phyloP scores from a whole-genome alignment of 2,113 vertebrate genomes.

The Irena cyanogastra region DNA sequence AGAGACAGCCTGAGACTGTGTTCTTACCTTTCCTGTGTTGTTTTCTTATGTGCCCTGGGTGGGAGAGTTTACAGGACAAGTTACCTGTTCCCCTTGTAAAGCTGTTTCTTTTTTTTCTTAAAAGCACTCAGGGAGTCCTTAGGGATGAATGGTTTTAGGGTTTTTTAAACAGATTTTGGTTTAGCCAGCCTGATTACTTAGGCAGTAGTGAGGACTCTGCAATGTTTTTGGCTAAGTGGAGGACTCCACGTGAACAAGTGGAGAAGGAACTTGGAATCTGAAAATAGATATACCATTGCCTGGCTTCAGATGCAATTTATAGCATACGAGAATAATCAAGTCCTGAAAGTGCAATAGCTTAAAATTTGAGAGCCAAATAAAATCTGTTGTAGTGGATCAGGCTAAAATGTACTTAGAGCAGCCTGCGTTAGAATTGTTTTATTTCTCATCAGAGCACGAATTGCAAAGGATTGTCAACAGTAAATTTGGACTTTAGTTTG shows the following conservation, averaged over 20 bases:
- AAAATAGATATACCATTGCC: background rate
- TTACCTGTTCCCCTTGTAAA: background rate
- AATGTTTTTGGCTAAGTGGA: background rate
- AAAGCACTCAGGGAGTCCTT: background rate
- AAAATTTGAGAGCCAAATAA: slow-evolving; percentile 21
- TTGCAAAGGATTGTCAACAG: slow-evolving; percentile 8
- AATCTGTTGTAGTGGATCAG: background rate
- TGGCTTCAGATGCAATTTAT: background rate
- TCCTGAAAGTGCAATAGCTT: background rate
- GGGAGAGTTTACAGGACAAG: background rate
- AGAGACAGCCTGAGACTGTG: background rate
- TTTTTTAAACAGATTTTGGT: background rate
- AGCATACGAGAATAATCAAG: slow-evolving; percentile 4
- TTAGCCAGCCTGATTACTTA: background rate
- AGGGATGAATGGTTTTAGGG: background rate
- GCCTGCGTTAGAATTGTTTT: slow-evolving; percentile 11
- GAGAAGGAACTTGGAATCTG: background rate
- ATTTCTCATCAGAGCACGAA: slow-evolving; percentile 22
- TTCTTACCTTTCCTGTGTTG: background rate
- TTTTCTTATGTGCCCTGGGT: background rate
- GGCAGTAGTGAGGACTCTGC: background rate
- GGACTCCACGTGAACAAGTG: background rate
- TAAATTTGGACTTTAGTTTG: slow-evolving; percentile 18
- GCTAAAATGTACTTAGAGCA: background rate
- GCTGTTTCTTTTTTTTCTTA: background rate